Evolutionary conservation across 2,797 vertebrate genomes (phyloP), one percentile per base, ranked within the genome.

Genomic region (Chelmon rostratus): DNA sequence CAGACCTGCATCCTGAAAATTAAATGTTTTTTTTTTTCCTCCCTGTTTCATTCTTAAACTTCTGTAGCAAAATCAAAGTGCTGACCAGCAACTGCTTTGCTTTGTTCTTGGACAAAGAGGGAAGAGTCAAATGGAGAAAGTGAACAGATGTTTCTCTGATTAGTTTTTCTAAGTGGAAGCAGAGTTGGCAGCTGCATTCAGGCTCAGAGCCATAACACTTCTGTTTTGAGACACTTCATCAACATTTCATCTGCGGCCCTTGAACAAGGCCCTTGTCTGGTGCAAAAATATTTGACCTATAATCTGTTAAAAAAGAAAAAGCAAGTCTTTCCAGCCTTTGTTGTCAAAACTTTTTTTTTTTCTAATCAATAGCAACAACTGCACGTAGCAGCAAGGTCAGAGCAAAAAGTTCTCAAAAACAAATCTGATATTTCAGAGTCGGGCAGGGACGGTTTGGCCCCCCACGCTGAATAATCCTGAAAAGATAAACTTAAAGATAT

Each of bases 1-100:
- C 49, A 73, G 70, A 68, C 52, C 73, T 70, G 79, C 73, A 84
- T 76, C 53, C 49, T 33, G 35, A 70, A 19, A 79, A 37, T 16
- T n/a, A 21, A 31, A 25, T 49, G 25, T 49, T 15, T 19, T 4
- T 49, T 31, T n/a, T 42, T 2, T 3, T n/a, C 25, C 21, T 35
- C n/a, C 33, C 33, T 25, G 28, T 40, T 35, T 38, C n/a, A 50
- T 50, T 18, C 11, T 47, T 44, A 13, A 42, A 21, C 1, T 23
- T 52, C 2, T 19, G 4, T 2, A 59, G 15, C 13, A 33, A 49
- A 69, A 12, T 11, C 31, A 40, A 49, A 42, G 19, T 25, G 49
- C 25, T 47, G 37, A 47, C 33, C 2, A 18, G n/a, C 49, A 15
- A 21, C 40, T 50, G 13, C 46, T n/a, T 63, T 38, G 5, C 25